These are phyloP conservation scores for Gallinago media DNA, from an alignment of 2,113 vertebrate genomes.

Conservation along the genomic window DNA sequence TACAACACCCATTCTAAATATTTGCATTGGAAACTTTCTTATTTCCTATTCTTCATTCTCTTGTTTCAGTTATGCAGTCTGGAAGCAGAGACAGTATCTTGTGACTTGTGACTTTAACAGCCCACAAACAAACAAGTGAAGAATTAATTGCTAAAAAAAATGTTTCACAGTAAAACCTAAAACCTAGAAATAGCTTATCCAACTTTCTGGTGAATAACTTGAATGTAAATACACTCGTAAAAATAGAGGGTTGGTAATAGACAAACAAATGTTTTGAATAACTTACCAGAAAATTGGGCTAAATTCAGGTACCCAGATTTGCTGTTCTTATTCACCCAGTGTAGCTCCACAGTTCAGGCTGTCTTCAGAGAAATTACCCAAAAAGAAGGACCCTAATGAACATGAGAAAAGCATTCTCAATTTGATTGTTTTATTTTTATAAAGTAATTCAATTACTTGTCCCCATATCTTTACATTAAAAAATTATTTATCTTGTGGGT, in stretches of 20 bases:
- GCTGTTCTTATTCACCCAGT: neutral
- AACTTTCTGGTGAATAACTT: neutral
- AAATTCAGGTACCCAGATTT: neutral
- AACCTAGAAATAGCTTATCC: neutral
- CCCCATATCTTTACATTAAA: neutral
- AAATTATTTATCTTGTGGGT: neutral
- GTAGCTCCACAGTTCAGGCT: neutral
- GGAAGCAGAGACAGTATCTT: neutral
- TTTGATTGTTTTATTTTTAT: neutral
- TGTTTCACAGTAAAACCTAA: neutral
- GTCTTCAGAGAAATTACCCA: neutral
- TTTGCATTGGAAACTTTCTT: neutral
- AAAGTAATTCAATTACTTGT: neutral
- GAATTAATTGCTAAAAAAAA: neutral
- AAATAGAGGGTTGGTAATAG: neutral
- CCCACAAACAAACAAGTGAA: neutral
- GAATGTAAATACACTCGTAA: neutral
- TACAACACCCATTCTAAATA: neutral
- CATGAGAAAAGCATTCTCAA: neutral
- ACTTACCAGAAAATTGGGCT: neutral
- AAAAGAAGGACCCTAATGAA: neutral
- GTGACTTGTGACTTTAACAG: neutral
- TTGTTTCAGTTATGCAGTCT: neutral
- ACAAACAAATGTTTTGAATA: neutral
- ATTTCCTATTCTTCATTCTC: neutral